Conservation (phyloP, 2,113 vertebrate genomes). For the Camelus bactrianus region DNA sequence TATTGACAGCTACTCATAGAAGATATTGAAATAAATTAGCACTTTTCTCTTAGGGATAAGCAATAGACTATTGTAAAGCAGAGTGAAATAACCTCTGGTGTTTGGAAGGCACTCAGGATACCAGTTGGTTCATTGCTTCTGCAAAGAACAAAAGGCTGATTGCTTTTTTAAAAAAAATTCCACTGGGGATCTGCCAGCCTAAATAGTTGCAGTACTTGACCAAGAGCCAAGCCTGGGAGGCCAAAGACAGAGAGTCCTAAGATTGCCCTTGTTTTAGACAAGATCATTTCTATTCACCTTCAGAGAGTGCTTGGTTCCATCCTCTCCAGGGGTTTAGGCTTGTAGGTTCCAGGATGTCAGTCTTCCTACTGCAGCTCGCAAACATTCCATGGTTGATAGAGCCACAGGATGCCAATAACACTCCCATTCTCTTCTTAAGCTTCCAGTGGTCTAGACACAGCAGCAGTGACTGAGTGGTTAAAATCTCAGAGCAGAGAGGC, state of each 20-base stretch:
- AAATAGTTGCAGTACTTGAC: not conserved
- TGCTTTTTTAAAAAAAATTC: not conserved
- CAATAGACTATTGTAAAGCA: not conserved
- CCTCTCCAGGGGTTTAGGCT: not conserved
- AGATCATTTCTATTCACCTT: not conserved
- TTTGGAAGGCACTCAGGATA: not conserved
- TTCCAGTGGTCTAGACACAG: not conserved
- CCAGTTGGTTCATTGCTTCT: not conserved
- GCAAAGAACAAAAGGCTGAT: not conserved
- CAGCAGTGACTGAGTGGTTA: not conserved
- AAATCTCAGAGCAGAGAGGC: not conserved
- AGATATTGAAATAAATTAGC: not conserved
- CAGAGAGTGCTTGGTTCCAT: not conserved
- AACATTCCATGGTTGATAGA: not conserved
- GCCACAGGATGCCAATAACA: not conserved
- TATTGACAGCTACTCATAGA: not conserved
- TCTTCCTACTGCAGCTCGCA: not conserved
- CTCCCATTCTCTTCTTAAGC: not conserved
- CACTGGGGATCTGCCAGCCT: not conserved
- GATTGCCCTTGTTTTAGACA: constrained; percentile 26
- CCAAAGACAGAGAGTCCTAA: not conserved
- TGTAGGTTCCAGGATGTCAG: not conserved
- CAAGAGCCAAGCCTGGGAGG: not conserved
- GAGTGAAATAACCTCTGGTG: not conserved
- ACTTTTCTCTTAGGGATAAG: not conserved